Conservation (phyloP, 2,797 vertebrate species). For the Catamblyrhynchus diadema region DNA sequence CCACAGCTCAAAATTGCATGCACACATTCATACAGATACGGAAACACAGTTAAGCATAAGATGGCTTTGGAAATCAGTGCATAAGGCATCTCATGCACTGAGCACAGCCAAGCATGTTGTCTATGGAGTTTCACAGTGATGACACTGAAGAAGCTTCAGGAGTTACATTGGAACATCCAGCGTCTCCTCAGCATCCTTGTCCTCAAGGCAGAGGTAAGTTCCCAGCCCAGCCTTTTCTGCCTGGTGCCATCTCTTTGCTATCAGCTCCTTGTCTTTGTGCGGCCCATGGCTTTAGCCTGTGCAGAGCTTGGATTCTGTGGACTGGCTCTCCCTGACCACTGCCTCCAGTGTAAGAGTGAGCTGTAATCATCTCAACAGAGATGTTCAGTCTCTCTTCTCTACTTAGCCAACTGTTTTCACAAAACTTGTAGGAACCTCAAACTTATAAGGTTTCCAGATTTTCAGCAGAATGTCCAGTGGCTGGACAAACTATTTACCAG, state of each 20-base stretch:
- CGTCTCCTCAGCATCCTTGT: neutral
- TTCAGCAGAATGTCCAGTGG: neutral
- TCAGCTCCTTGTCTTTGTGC: neutral
- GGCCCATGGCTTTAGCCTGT: neutral
- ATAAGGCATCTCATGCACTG: neutral
- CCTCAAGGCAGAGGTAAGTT: neutral
- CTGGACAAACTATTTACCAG: neutral
- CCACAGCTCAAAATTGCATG: neutral
- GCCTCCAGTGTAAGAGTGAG: neutral
- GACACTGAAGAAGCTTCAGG: neutral
- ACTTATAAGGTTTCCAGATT: neutral
- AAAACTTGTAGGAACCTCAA: neutral
- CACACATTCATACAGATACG: neutral
- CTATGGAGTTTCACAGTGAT: neutral
- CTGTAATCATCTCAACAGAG: neutral
- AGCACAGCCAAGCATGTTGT: neutral
- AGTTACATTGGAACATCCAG: neutral
- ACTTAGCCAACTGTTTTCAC: neutral
- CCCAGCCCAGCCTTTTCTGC: neutral
- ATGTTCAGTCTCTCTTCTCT: neutral
- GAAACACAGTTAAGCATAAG: neutral
- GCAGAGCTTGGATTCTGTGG: neutral
- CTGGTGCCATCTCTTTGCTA: neutral
- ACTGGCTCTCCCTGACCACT: neutral
- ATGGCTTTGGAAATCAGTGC: neutral